Evolutionary conservation across 2,797 vertebrate species (phyloP).

Genomic region (Lacerta agilis): DNA sequence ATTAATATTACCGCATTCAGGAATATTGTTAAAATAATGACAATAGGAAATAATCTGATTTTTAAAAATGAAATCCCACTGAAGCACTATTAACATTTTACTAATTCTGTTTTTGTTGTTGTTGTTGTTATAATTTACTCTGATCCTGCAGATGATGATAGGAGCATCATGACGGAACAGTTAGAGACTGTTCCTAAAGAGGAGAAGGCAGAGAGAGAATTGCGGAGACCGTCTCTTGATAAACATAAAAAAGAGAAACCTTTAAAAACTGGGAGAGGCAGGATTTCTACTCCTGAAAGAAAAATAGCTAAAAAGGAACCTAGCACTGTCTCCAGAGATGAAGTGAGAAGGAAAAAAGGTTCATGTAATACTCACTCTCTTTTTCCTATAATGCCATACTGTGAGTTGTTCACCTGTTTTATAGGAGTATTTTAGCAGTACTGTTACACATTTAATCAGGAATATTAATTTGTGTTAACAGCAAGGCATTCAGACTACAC

Average conservation of each 20-base stretch:
- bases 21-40: conserved; percentile 57
- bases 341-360: conserved; percentile 99
- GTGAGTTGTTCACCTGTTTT: conserved; percentile 51
- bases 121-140: conserved; percentile 79
- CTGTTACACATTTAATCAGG: conserved; percentile 49
- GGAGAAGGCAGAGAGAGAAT: conserved; percentile 83
- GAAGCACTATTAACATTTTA: conserved; percentile 63
- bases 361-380: conserved; percentile 80
- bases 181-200: conserved; percentile 86
- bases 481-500: conserved; percentile 48
- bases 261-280: conserved; percentile 88
- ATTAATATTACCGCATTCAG: conserved; percentile 56
- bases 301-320: conserved; percentile 93
- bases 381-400: conserved; percentile 58
- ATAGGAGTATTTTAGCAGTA: conserved; percentile 45
- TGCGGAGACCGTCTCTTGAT: conserved; percentile 85
- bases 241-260: conserved; percentile 91
- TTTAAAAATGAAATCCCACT: conserved; percentile 53
- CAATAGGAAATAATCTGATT: conserved; percentile 45
- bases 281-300: conserved; percentile 94
- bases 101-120: conserved; percentile 75
- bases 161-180: conserved; percentile 93
- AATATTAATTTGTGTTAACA: conserved; percentile 36
- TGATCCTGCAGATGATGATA: conserved; percentile 92
- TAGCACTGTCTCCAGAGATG: conserved; percentile 91